These are phyloP conservation scores for Emys orbicularis DNA, from an alignment of 2,797 vertebrate genomes.

Conservation along the genomic window DNA sequence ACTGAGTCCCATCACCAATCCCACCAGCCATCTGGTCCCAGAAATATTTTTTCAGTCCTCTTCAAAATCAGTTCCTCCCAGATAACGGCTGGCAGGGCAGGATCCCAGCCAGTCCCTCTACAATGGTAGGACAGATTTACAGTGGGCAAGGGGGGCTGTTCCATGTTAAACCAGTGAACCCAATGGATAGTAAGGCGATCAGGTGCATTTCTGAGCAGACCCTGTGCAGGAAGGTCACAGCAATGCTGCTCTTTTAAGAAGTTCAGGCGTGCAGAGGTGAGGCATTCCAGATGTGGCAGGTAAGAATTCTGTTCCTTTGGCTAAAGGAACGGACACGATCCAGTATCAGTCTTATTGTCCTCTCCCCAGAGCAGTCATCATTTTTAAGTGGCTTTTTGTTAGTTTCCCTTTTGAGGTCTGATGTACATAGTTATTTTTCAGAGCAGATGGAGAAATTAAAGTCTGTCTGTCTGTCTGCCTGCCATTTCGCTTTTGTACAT, in stretches of 20 bases:
- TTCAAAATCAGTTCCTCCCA: background rate
- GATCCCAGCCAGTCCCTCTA: too few relatives aligned
- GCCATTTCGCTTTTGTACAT: background rate
- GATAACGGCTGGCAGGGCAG: too few relatives aligned
- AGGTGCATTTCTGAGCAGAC: background rate
- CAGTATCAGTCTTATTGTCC: background rate
- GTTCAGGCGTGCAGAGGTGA: background rate
- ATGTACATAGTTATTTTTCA: background rate
- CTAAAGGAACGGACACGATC: background rate
- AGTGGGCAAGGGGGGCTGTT: background rate
- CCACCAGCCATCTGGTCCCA: background rate
- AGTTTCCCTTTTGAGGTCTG: background rate
- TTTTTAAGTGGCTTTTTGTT: background rate
- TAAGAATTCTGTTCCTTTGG: background rate
- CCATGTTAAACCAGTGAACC: background rate
- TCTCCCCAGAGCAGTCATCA: background rate
- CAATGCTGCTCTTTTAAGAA: background rate
- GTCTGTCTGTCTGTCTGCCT: background rate
- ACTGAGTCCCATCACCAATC: background rate
- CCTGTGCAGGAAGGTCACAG: background rate
- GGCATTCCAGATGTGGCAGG: background rate
- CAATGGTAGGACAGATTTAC: background rate
- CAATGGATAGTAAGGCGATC: background rate
- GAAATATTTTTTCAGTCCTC: background rate
- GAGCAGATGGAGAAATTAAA: background rate